A percentile compares a stretch with the other conserved stretches of the same genome.
Conservation (phyloP, 2,888 invertebrate genomes). For the Drosophila kokeensis region DNA sequence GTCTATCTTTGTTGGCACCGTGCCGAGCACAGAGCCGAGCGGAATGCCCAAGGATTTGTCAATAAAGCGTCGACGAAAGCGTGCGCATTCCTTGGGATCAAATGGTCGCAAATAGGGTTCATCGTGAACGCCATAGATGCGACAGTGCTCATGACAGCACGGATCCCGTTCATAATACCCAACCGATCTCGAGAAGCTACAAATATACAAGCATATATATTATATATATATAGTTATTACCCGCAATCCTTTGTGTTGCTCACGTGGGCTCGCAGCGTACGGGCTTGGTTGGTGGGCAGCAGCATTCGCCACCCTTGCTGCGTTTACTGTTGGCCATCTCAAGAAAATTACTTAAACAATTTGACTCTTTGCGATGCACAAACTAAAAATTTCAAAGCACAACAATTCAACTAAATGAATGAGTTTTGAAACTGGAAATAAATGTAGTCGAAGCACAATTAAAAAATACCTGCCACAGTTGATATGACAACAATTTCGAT, state of each 20-base stretch:
- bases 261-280: conserved; percentile 26
- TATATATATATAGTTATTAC: too few species aligned
- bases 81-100: conserved; percentile 54
- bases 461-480: neutral
- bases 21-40: conserved; percentile 69
- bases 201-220: neutral
- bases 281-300: conserved; percentile 11
- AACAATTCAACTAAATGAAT: conserved; percentile 17
- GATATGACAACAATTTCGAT: neutral
- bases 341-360: neutral
- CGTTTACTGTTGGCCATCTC: conserved; percentile 35
- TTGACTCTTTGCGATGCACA: conserved; percentile 3
- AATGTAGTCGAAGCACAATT: neutral
- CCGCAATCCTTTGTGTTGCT: neutral
- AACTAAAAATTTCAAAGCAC: conserved; percentile 15
- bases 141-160: conserved; percentile 60
- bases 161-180: conserved; percentile 42
- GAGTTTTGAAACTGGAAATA: neutral
- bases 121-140: conserved; percentile 66
- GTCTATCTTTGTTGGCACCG: conserved; percentile 43
- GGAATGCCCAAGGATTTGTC: conserved; percentile 67
- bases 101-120: conserved; percentile 51
- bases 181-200: conserved; percentile 17
- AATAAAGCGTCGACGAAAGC: conserved; percentile 23
- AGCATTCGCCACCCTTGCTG: conserved; percentile 34